Conservation (phyloP, 2,888 invertebrate species). For the Dynastes maya region DNA sequence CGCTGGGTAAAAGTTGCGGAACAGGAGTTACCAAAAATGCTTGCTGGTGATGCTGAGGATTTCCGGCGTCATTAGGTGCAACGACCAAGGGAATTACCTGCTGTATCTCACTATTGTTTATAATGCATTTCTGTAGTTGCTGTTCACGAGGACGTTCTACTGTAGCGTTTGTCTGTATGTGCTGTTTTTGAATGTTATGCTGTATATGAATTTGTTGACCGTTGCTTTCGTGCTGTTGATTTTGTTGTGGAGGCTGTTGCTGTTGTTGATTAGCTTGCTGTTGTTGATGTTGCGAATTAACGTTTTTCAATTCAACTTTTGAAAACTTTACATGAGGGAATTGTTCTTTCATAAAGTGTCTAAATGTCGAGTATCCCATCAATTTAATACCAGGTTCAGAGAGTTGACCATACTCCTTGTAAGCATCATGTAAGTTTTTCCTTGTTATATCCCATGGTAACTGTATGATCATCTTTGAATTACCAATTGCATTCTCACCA, state of each 20-base stretch:
- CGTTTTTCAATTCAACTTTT: conserved; percentile 75
- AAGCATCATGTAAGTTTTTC: conserved; percentile 83
- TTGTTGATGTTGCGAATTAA: conserved; percentile 71
- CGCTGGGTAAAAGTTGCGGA: conserved; percentile 75
- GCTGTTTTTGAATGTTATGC: conserved; percentile 68
- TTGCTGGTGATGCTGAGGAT: conserved; percentile 73
- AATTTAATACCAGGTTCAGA: conserved; percentile 81
- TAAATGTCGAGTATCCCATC: conserved; percentile 87
- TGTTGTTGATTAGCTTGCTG: conserved; percentile 70
- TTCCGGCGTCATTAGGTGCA: conserved; percentile 69
- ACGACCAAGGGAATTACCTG: conserved; percentile 79
- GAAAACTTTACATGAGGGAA: conserved; percentile 84
- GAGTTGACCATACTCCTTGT: conserved; percentile 82
- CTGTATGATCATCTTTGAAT: conserved; percentile 72
- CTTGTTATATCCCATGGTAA: conserved; percentile 75
- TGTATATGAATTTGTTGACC: conserved; percentile 67
- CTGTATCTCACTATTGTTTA: conserved; percentile 72
- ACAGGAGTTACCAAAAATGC: conserved; percentile 79
- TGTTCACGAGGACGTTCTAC: conserved; percentile 66
- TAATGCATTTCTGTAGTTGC: conserved; percentile 73
- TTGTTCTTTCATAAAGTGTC: conserved; percentile 87
- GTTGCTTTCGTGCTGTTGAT: conserved; percentile 59
- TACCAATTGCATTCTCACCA: conserved; percentile 71
- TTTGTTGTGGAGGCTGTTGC: conserved; percentile 70
- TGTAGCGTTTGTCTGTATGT: conserved; percentile 47